Base-by-base conservation (phyloP, 35 echinoderm and acorn worm species). In the Strongylocentrotus purpuratus region DNA sequence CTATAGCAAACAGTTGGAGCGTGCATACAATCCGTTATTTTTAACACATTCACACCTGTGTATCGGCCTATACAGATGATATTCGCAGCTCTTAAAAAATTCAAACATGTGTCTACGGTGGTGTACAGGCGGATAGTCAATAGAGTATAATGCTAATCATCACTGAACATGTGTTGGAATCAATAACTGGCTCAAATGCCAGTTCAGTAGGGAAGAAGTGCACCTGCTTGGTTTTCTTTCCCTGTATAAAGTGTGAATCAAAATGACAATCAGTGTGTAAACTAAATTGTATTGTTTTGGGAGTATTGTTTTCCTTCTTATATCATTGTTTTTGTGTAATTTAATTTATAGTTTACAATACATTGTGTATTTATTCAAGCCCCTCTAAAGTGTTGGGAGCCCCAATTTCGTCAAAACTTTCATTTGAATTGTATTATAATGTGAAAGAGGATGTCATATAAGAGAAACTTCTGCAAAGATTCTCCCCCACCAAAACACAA, bases 21-120 rank as follows among this genome's bases (percentile, higher is more conserved):
- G 6, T 78, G 25, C 8, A 78, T n/a, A 3, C 20, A 55, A 78
- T 78, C 65, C n/a, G 65, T n/a, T 78, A 78, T 78, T 78, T 78
- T n/a, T n/a, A 78, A 78, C 65, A 78, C 65, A 78, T 78, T 78
- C 65, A 78, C 65, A 78, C 65, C 65, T 78, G 65, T 78, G 65
- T n/a, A 8, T 12, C 15, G 9, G 10, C 4, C 52, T 59, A 59
- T 28, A n/a, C 65, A 78, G 65, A 22, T 78, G 65, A n/a, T 78
- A 78, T 78, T 78, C 65, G 65, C 65, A 78, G 65, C 65, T 78
- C 65, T 78, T 78, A 4, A 78, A 78, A 78, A 15, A 78, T 28
- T 78, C 65, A 78, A 78, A 78, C 65, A 78, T 28, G 65, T 78
- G 65, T 78, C 65, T 78, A 28, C 11, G 50, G 10, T 55, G 50